phyloP scores from a whole-genome alignment of 2,888 invertebrate genomes.

The Nephrotoma guestfalica region DNA sequence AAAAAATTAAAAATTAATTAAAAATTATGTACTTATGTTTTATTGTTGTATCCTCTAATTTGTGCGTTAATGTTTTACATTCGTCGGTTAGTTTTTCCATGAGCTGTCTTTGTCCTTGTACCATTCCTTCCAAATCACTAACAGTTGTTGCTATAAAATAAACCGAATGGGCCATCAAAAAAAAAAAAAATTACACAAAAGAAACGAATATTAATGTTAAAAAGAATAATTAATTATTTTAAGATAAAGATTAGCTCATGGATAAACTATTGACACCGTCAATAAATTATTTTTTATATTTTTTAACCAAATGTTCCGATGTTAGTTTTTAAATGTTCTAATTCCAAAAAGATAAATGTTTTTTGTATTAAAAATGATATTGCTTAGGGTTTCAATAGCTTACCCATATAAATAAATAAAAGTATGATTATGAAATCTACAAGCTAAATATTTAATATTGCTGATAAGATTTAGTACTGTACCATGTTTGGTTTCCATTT shows the following conservation, averaged over 20 bases:
- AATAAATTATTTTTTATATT: not conserved
- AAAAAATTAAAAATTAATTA: slow-evolving; percentile 6
- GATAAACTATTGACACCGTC: slow-evolving; percentile 47
- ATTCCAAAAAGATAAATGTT: not conserved
- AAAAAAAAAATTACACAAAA: not conserved
- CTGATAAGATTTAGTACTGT: slow-evolving; percentile 23
- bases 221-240: not conserved
- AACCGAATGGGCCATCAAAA: slow-evolving; percentile 4
- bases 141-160: slow-evolving; percentile 67
- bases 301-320: not conserved
- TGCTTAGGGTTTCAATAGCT: slow-evolving; percentile 39
- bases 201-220: not conserved
- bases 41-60: slow-evolving; percentile 75
- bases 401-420: slow-evolving; percentile 28
- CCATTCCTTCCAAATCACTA: slow-evolving; percentile 77
- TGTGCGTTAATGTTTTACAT: slow-evolving; percentile 77
- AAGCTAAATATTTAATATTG: not conserved
- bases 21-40: slow-evolving; percentile 60
- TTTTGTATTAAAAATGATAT: not conserved
- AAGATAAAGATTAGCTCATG: slow-evolving; percentile 36
- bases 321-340: not conserved
- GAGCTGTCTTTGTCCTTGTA: slow-evolving; percentile 83
- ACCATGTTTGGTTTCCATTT: slow-evolving; percentile 77
- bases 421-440: not conserved
- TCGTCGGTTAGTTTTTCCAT: slow-evolving; percentile 83